Evolutionary conservation across 2,113 vertebrate genomes (phyloP), one percentile per base, ranked within the genome.

Genomic region (Stomatorhinus ivindoensis): DNA sequence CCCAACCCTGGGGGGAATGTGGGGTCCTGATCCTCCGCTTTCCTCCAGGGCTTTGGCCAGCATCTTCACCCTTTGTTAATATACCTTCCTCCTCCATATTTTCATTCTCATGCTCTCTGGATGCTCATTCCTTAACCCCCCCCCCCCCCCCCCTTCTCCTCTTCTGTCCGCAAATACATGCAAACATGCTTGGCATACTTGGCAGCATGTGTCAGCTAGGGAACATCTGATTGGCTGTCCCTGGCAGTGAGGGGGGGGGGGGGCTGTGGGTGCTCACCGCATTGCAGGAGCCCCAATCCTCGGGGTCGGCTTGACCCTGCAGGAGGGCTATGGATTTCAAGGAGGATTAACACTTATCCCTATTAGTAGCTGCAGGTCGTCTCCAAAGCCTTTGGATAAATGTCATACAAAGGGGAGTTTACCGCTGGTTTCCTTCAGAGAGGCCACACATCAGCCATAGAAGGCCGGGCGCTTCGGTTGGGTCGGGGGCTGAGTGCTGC

Each of bases 281-380:
- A 39, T 13, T 35, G 35, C 2, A 17, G 86, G 19, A 50, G 19
- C 89, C 65, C 24, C 51, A 31, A 50, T 39, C 42, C 46, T 84
- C 42, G 11, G 58, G 87, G 80, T 51, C n/a, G 21, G 47, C 44
- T 88, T 88, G 80, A 69, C 87, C 90, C 87, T 11, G 51, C 76
- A 50, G 90, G 87, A 73, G 42, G 80, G 80, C 58, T 73, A 21
- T 48, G 76, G 76, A 86, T 85, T 90, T 69, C 76, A 58, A 73
- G 24, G 44, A 39, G 53, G 90, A 90, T 90, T 88, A 88, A 51
- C 65, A 35, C 87, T 90, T 46, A 90, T 51, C 89, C 89, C 53
- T 24, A 46, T 88, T 90, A 90, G 86, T 55, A 85, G 53, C 51
- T 35, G 24, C 89, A 69, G 87, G 51, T 88, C 76, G 47, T 19